Conservation (phyloP, 2,113 vertebrate genomes). For the Promerops cafer region DNA sequence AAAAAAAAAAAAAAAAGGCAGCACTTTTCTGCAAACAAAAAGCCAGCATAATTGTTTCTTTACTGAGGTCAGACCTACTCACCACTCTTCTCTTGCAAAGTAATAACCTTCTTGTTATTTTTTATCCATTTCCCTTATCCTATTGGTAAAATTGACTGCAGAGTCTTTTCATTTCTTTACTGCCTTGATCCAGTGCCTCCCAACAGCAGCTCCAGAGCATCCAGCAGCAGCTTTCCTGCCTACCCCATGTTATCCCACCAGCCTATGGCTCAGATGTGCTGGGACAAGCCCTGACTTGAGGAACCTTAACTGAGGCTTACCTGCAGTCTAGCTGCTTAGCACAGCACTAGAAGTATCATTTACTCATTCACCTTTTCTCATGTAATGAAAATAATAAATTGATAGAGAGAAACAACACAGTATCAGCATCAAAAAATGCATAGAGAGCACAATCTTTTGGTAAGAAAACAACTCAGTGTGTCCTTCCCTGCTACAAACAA, state of each 20-base stretch:
- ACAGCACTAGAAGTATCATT: slow-evolving; percentile 27
- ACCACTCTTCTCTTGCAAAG: not conserved
- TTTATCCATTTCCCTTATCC: not conserved
- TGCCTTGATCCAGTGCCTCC: not conserved
- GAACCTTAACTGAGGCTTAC: not conserved
- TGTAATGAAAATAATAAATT: not conserved
- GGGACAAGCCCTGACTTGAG: not conserved
- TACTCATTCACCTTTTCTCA: not conserved
- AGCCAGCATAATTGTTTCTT: not conserved
- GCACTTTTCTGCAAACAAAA: not conserved
- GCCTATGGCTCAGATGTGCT: too few species aligned
- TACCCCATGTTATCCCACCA: fast-evolving
- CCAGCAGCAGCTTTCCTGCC: not conserved
- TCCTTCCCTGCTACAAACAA: not conserved
- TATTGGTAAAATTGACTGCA: not conserved
- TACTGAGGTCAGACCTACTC: not conserved
- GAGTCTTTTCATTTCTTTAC: not conserved
- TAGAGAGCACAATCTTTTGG: not conserved
- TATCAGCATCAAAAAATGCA: not conserved
- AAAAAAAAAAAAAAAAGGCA: not conserved
- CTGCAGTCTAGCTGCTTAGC: not conserved
- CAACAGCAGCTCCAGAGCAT: not conserved
- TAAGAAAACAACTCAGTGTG: not conserved
- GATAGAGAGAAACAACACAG: not conserved
- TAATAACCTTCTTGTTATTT: not conserved